Conservation (phyloP, 2,888 invertebrate species). For the Tenthredo livida region DNA sequence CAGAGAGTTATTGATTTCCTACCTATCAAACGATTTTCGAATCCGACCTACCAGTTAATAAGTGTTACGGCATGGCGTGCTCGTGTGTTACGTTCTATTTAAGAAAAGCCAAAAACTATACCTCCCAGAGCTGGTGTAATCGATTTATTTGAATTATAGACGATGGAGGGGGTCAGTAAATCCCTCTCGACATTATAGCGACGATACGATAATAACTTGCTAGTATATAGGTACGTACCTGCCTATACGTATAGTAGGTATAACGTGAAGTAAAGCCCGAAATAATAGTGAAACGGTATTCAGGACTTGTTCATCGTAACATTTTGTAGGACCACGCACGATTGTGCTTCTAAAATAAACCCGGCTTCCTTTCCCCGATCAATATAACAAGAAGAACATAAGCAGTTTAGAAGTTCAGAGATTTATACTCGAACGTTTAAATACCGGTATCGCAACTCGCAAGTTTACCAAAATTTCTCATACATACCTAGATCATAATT, state of each 20-base stretch:
- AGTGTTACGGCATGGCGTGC: not conserved
- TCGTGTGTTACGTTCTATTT: not conserved
- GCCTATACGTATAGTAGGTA: no score
- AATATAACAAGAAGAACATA: slow-evolving; percentile 22
- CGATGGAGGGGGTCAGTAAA: not conserved
- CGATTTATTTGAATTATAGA: slow-evolving; percentile 25
- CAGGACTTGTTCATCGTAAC: not conserved
- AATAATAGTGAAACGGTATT: not conserved
- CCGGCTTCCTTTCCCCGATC: not conserved
- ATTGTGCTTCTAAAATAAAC: slow-evolving; percentile 27
- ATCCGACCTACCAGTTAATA: slow-evolving; percentile 10
- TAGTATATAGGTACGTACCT: not conserved
- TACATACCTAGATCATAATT: not conserved
- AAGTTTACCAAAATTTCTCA: not conserved
- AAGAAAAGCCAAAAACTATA: slow-evolving; percentile 1
- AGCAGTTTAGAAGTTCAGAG: not conserved
- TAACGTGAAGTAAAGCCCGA: not conserved
- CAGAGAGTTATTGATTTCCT: slow-evolving; percentile 41
- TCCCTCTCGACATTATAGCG: not conserved
- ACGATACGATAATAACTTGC: not conserved
- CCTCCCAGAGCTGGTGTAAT: not conserved
- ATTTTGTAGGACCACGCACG: not conserved
- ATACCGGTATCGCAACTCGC: not conserved
- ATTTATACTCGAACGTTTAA: slow-evolving; percentile 18
- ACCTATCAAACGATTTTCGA: slow-evolving; percentile 46